A percentile compares a stretch with the other conserved stretches of the same genome.
Evolutionary conservation across 2,113 vertebrate genomes (phyloP).

Genomic region (Hystrix cristata): DNA sequence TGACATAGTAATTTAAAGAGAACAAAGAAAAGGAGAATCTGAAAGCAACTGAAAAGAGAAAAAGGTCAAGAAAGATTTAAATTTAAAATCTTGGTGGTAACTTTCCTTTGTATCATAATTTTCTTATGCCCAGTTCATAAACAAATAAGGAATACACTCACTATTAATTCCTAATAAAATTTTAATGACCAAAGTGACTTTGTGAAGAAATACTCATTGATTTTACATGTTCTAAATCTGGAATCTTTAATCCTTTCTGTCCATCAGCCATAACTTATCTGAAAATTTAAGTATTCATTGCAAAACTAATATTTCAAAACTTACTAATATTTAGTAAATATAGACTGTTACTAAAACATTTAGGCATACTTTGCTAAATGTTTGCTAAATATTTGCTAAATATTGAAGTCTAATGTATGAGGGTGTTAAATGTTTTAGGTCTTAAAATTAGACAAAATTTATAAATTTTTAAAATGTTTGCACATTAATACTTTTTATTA

Average conservation of each 20-base stretch:
- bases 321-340: not conserved
- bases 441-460: not conserved
- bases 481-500: not conserved
- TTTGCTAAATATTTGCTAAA: not conserved
- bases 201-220: not conserved
- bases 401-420: not conserved
- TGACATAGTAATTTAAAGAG: not conserved
- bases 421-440: not conserved
- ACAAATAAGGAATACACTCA: not conserved
- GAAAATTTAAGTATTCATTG: not conserved
- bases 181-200: not conserved
- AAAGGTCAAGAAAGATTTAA: not conserved
- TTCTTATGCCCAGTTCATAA: not conserved
- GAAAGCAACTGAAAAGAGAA: not conserved
- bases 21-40: not conserved
- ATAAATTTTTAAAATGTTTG: not conserved
- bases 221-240: not conserved
- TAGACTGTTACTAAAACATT: not conserved
- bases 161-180: not conserved
- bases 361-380: not conserved
- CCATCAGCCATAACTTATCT: not conserved
- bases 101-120: not conserved
- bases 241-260: constrained; percentile 7
- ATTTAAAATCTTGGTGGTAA: not conserved
- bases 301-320: not conserved